A percentile compares a stretch with the other conserved stretches of the same genome.
Evolutionary conservation across 2,113 vertebrate species (phyloP).

Genomic region (Arenaria interpres): DNA sequence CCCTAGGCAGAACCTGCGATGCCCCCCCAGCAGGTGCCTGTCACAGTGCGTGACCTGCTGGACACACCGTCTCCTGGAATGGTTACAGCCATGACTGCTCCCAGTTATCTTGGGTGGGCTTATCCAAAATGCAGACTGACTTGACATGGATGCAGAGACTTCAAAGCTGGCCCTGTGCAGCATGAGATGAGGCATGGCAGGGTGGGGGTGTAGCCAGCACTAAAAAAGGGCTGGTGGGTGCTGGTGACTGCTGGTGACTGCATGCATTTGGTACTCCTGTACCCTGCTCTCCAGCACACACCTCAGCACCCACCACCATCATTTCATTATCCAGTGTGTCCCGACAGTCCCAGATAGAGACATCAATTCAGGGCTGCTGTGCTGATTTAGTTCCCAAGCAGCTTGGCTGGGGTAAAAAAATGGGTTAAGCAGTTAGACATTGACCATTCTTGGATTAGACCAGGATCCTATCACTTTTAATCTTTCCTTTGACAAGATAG

Average conservation of each 20-base stretch:
- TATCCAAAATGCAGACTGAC: not conserved
- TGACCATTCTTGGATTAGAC: not conserved
- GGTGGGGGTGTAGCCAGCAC: not conserved
- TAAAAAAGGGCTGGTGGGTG: not conserved
- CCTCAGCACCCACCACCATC: not conserved
- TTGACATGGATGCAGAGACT: not conserved
- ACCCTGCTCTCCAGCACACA: not conserved
- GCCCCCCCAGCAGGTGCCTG: not conserved
- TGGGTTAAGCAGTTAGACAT: not conserved
- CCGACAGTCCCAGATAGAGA: not conserved
- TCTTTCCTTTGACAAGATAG: not conserved
- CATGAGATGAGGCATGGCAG: not conserved
- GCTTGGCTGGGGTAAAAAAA: not conserved
- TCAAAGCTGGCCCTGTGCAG: not conserved
- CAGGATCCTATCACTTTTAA: not conserved
- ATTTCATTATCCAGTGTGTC: not conserved
- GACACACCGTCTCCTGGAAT: not conserved
- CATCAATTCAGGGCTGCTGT: not conserved
- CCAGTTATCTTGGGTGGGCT: not conserved
- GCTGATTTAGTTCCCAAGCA: not conserved
- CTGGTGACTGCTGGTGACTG: not conserved
- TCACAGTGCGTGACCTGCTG: rapidly evolving
- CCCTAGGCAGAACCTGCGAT: not conserved
- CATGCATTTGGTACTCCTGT: not conserved
- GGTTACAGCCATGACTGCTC: not conserved